Percentiles rank a stretch among this genome's conserved stretches.
These are phyloP conservation scores for Panagrolaimus sp. DNA, from an alignment of 1,140 invertebrate species.

Conservation along the genomic window DNA sequence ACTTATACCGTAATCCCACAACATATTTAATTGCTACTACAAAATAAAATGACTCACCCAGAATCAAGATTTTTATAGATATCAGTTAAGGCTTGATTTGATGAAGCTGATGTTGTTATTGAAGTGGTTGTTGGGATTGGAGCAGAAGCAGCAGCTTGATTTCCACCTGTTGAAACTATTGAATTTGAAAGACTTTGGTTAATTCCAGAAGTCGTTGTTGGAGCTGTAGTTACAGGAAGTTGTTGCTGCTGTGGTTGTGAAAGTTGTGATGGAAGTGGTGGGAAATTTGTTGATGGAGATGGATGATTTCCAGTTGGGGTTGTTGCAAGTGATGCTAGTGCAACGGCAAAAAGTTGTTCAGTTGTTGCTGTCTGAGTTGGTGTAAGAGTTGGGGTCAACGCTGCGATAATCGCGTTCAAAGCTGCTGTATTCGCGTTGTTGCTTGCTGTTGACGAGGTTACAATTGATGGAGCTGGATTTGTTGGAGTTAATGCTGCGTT, in stretches of 20 bases:
- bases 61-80: no score
- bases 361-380: neutral
- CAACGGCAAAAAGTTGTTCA: neutral
- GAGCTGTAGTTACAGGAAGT: neutral
- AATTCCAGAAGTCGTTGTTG: neutral
- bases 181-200: no score
- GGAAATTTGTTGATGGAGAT: neutral
- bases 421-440: neutral
- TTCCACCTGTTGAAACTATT: no score
- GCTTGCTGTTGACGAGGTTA: neutral
- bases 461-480: neutral
- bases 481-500: no score
- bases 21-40: no score
- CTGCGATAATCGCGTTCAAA: neutral
- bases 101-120: no score
- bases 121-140: no score
- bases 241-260: neutral
- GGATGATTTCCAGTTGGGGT: neutral
- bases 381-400: constrained; percentile 11
- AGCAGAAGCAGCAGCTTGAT: no score
- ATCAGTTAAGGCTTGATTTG: no score
- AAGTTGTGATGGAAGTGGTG: neutral
- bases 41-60: no score
- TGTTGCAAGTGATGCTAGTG: neutral
- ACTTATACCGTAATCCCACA: no score